Percentiles rank a stretch among this genome's conserved stretches.
phyloP scores from a whole-genome alignment of 2,888 invertebrate species.

The Gonocerus acuteangulatus region DNA sequence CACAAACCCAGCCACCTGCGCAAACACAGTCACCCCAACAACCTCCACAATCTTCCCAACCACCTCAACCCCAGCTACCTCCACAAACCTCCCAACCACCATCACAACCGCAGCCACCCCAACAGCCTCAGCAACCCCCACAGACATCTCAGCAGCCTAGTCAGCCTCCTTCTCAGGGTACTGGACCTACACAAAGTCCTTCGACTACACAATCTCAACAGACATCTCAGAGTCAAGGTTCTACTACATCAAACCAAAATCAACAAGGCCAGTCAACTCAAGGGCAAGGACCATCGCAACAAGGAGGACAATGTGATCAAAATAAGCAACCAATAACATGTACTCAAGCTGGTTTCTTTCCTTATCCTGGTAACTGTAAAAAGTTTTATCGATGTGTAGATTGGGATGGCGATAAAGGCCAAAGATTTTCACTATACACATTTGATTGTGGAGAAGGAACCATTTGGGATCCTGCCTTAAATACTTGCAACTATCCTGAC shows the following conservation, averaged over 20 bases:
- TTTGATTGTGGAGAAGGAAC: slow-evolving; percentile 63
- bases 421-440: slow-evolving; percentile 54
- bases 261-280: background rate
- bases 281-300: slow-evolving; percentile 14
- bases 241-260: background rate
- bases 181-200: background rate
- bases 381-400: slow-evolving; percentile 72
- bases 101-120: slow-evolving; percentile 29
- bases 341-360: slow-evolving; percentile 58
- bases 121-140: background rate
- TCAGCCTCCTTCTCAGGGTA: background rate
- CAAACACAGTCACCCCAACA: slow-evolving; percentile 20
- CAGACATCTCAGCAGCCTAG: slow-evolving; percentile 1
- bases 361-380: slow-evolving; percentile 59
- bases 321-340: slow-evolving; percentile 11
- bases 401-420: slow-evolving; percentile 50
- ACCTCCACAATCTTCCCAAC: background rate
- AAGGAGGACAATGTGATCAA: background rate
- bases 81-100: background rate
- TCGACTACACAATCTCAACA: background rate
- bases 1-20: slow-evolving; percentile 25
- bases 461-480: slow-evolving; percentile 60
- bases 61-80: slow-evolving; percentile 7
- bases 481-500: slow-evolving; percentile 59
- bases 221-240: background rate